Evolutionary conservation across 2,113 vertebrate genomes (phyloP).

Genomic region (Pelmatolapia mariae): DNA sequence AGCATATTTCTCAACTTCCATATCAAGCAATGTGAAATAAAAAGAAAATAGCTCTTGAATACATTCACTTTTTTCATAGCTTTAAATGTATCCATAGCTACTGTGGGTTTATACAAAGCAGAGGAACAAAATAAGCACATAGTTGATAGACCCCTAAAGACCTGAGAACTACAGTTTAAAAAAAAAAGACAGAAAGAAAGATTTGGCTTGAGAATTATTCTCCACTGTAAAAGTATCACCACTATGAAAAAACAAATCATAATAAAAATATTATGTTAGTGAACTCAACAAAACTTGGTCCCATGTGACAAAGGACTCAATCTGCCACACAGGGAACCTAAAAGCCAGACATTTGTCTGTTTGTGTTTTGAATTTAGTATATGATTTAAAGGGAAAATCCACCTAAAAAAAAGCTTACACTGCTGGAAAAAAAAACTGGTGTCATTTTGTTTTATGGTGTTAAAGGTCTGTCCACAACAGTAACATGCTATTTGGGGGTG

Average conservation of each 20-base stretch:
- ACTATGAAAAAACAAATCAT: constrained; percentile 18
- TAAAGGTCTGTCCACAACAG: background rate
- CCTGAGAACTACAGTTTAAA: constrained; percentile 55
- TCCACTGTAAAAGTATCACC: constrained; percentile 22
- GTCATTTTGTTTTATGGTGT: background rate
- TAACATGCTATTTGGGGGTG: background rate
- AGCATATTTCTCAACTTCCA: background rate
- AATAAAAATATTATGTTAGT: constrained; percentile 38
- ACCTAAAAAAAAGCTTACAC: background rate
- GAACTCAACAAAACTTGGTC: background rate
- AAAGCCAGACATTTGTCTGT: background rate
- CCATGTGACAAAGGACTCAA: background rate
- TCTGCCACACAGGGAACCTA: background rate
- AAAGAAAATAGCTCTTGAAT: constrained; percentile 24
- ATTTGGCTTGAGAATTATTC: constrained; percentile 63
- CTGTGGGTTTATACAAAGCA: constrained; percentile 3
- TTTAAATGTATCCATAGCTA: constrained; percentile 42
- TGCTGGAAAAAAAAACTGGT: background rate
- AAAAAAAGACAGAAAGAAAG: background rate
- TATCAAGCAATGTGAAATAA: background rate
- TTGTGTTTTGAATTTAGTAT: background rate
- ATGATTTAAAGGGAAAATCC: constrained; percentile 9
- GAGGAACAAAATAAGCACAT: constrained; percentile 7
- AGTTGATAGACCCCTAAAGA: constrained; percentile 15
- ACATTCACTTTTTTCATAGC: constrained; percentile 32